phyloP scores from a whole-genome alignment of 2,888 invertebrate genomes.

The Drosophila neoperkinsi region DNA sequence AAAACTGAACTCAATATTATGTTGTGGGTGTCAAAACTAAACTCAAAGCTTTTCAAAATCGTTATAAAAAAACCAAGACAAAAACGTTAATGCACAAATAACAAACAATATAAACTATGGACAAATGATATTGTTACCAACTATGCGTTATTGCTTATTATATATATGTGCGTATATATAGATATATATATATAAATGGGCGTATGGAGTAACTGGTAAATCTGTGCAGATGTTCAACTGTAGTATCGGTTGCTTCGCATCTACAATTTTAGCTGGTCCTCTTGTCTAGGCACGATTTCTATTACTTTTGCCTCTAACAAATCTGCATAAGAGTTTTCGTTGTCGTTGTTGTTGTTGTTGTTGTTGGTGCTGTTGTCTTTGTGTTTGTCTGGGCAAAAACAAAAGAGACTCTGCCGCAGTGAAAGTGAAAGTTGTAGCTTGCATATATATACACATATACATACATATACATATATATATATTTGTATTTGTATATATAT shows the following conservation, averaged over 20 bases:
- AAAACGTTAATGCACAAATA: slow-evolving; percentile 80
- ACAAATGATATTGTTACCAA: slow-evolving; percentile 13
- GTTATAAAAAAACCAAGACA: background rate
- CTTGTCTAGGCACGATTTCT: slow-evolving; percentile 67
- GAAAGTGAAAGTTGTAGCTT: slow-evolving; percentile 75
- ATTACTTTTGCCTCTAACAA: slow-evolving; percentile 65
- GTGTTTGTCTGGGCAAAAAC: slow-evolving; percentile 69
- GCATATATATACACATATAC: slow-evolving; percentile 4
- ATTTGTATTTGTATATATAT: slow-evolving; percentile 17
- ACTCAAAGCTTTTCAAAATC: slow-evolving; percentile 6
- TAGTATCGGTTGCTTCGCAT: slow-evolving; percentile 15
- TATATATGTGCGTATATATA: slow-evolving; percentile 1
- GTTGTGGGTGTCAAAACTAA: slow-evolving; percentile 15
- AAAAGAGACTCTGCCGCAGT: slow-evolving; percentile 70
- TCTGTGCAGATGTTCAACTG: slow-evolving; percentile 14
- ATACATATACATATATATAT: slow-evolving; percentile 32
- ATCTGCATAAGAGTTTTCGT: slow-evolving; percentile 76
- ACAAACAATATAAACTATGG: slow-evolving; percentile 54
- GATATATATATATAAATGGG: slow-evolving; percentile 14
- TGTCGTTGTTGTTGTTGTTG: slow-evolving; percentile 28
- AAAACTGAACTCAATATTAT: slow-evolving; percentile 14
- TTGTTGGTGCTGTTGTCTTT: slow-evolving; percentile 25
- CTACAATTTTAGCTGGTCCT: slow-evolving; percentile 18
- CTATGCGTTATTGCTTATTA: slow-evolving; percentile 21
- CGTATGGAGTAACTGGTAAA: slow-evolving; percentile 12